These are phyloP conservation scores for Trinorchestia longiramus DNA, from an alignment of 1,140 invertebrate species.

Conservation along the genomic window DNA sequence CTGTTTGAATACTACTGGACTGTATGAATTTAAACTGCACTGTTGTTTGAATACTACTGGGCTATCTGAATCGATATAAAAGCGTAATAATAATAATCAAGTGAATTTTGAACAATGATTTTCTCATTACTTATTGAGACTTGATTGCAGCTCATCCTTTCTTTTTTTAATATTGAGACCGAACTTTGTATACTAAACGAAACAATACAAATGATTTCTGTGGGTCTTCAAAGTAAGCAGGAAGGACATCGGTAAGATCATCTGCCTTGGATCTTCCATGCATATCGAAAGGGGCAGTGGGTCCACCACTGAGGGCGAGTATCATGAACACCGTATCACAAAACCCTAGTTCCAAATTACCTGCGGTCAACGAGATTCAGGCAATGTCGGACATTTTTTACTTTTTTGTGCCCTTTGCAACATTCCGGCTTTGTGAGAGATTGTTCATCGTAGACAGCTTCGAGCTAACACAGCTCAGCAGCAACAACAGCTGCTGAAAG, in stretches of 20 bases:
- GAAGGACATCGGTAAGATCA: background rate
- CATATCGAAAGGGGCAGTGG: background rate
- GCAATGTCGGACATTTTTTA: background rate
- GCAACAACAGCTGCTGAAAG: background rate
- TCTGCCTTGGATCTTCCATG: background rate
- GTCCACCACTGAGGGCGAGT: background rate
- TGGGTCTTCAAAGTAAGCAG: background rate
- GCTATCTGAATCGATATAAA: no score
- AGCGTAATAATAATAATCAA: background rate
- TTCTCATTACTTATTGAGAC: background rate
- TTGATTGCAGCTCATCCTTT: background rate
- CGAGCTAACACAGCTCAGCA: background rate
- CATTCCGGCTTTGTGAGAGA: background rate
- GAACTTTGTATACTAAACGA: background rate
- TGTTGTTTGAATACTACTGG: no score
- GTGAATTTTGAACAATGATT: background rate
- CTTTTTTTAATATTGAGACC: background rate
- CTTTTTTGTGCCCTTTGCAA: background rate
- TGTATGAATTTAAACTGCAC: background rate
- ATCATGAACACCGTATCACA: background rate
- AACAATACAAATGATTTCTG: background rate
- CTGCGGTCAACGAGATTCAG: background rate
- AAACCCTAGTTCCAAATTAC: background rate
- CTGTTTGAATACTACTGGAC: background rate
- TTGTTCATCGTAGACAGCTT: background rate